phyloP scores from a whole-genome alignment of 2,888 invertebrate species.

The Buathra laborator region DNA sequence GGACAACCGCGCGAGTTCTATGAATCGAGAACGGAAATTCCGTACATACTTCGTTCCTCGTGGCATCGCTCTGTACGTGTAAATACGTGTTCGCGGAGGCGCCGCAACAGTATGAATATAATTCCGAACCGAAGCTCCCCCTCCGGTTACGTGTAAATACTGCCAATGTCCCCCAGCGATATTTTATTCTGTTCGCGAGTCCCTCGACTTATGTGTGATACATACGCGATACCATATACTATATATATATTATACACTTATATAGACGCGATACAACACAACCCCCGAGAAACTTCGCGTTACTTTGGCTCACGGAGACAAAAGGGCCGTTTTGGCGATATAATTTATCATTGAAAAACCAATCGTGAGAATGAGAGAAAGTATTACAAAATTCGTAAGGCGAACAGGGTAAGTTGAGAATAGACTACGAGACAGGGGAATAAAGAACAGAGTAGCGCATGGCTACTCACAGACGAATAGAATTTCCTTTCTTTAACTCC shows the following conservation, averaged over 20 bases:
- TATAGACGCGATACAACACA: neutral
- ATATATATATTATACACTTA: too few species aligned
- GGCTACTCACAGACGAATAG: slow-evolving; percentile 1
- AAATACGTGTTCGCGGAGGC: slow-evolving; percentile 18
- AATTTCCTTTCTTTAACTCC: slow-evolving; percentile 12
- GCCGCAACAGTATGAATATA: slow-evolving; percentile 51
- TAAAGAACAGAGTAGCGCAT: neutral
- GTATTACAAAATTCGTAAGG: neutral
- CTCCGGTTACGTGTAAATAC: slow-evolving; percentile 2
- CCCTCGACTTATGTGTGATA: neutral
- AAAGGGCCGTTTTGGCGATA: neutral
- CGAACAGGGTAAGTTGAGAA: neutral
- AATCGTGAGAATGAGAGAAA: neutral
- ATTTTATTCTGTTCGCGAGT: slow-evolving; percentile 13
- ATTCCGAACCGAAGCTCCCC: neutral
- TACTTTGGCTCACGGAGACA: neutral
- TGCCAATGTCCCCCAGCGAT: slow-evolving; percentile 28
- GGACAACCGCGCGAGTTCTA: slow-evolving; percentile 52
- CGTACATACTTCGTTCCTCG: slow-evolving; percentile 43
- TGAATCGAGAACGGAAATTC: slow-evolving; percentile 63
- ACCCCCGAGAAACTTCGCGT: neutral
- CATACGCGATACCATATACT: neutral
- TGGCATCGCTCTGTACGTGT: neutral
- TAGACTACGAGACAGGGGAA: neutral
- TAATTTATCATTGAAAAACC: slow-evolving; percentile 28